phyloP scores from a whole-genome alignment of 2,797 vertebrate species.

The Babyrousa celebensis region DNA sequence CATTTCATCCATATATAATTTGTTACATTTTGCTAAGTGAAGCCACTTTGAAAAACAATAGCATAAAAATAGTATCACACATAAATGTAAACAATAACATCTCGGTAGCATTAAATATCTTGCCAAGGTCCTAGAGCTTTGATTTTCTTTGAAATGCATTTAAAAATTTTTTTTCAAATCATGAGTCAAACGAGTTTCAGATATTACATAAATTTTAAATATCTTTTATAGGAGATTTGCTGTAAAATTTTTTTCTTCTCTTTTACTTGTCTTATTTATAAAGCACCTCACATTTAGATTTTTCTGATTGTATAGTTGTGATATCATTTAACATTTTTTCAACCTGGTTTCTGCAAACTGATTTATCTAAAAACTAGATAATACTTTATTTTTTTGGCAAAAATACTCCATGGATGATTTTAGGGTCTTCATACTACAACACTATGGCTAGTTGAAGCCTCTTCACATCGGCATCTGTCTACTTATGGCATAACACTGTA shows the following conservation, averaged over 20 bases:
- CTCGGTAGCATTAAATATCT: not conserved
- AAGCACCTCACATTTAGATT: not conserved
- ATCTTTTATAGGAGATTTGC: not conserved
- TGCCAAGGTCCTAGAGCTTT: not conserved
- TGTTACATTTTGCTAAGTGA: not conserved
- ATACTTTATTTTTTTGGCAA: not conserved
- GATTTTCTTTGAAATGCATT: not conserved
- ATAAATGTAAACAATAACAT: not conserved
- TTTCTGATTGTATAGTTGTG: not conserved
- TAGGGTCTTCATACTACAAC: not conserved
- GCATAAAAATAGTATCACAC: not conserved
- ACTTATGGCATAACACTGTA: not conserved
- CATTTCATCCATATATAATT: not conserved
- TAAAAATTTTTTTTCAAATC: not conserved
- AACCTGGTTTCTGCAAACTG: not conserved
- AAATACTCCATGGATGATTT: not conserved
- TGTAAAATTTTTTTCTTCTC: not conserved
- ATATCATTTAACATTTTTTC: not conserved
- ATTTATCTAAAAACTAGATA: not conserved
- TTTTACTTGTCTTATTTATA: not conserved
- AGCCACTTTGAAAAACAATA: not conserved
- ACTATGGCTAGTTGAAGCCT: not conserved
- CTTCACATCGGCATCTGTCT: not conserved
- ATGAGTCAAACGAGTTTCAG: not conserved
- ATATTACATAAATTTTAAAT: not conserved